Evolutionary conservation across 2,797 vertebrate genomes (phyloP).

Genomic region (Bucorvus abyssinicus): DNA sequence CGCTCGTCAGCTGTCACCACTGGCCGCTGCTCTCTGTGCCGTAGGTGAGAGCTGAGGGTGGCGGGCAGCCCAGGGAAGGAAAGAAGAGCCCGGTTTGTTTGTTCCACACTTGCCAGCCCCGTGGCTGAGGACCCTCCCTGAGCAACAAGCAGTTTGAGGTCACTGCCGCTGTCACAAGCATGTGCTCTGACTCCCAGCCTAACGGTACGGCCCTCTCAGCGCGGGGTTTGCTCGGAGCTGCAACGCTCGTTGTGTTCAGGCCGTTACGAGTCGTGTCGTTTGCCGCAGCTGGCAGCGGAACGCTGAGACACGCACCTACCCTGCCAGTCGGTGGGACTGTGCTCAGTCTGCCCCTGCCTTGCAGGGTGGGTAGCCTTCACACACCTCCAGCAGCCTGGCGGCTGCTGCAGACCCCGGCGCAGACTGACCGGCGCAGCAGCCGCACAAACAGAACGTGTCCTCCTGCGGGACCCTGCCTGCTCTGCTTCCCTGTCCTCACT

Average conservation of each 20-base stretch:
- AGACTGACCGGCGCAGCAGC: background rate
- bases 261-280: background rate
- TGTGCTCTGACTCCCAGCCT: slow-evolving; percentile 11
- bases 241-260: background rate
- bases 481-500: background rate
- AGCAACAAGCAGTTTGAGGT: background rate
- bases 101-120: background rate
- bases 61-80: background rate
- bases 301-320: background rate
- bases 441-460: background rate
- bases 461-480: background rate
- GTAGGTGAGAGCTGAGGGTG: background rate
- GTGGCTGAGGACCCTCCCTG: background rate
- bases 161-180: background rate
- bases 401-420: fast-evolving
- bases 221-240: background rate
- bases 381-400: background rate
- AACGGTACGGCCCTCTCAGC: background rate
- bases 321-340: fast-evolving
- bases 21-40: background rate
- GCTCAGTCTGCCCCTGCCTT: too few species aligned
- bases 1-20: background rate
- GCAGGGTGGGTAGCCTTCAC: background rate
- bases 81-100: background rate
- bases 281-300: background rate